These are phyloP conservation scores for Cebidichthys violaceus DNA, from an alignment of 2,113 vertebrate genomes.

Conservation along the genomic window DNA sequence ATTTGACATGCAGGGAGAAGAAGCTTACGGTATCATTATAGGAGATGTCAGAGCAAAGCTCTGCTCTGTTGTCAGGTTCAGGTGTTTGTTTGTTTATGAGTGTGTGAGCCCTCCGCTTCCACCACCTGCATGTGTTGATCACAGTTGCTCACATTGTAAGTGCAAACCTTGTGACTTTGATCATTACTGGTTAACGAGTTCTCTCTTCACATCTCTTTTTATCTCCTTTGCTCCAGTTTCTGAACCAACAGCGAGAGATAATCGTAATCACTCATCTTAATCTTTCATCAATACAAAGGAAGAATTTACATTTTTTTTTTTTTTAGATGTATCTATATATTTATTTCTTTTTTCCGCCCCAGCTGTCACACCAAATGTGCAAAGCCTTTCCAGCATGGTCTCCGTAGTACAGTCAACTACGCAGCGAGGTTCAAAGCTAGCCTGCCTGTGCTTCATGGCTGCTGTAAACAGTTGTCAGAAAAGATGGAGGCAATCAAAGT, in stretches of 20 bases:
- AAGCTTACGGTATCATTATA: background rate
- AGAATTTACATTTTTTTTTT: background rate
- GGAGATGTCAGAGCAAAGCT: background rate
- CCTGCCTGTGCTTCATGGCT: background rate
- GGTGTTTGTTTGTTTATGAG: background rate
- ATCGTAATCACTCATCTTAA: background rate
- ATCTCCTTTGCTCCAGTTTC: conserved; percentile 2
- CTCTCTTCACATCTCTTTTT: background rate
- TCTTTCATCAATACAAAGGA: background rate
- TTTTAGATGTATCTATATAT: background rate
- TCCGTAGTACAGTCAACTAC: conserved; percentile 3
- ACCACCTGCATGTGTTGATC: background rate
- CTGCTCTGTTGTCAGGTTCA: background rate
- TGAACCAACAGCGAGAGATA: background rate
- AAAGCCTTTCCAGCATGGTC: conserved; percentile 36
- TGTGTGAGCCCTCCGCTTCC: background rate
- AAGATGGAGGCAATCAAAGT: conserved; percentile 15
- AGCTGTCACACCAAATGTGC: conserved; percentile 24
- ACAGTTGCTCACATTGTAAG: background rate
- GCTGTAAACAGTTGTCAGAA: background rate
- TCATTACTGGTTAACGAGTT: background rate
- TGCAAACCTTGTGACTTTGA: background rate
- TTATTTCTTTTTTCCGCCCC: background rate
- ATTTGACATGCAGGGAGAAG: background rate
- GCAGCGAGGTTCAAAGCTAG: conserved; percentile 12